Evolutionary conservation across 2,888 invertebrate genomes (phyloP).

Genomic region (Cerastis rubricosa): DNA sequence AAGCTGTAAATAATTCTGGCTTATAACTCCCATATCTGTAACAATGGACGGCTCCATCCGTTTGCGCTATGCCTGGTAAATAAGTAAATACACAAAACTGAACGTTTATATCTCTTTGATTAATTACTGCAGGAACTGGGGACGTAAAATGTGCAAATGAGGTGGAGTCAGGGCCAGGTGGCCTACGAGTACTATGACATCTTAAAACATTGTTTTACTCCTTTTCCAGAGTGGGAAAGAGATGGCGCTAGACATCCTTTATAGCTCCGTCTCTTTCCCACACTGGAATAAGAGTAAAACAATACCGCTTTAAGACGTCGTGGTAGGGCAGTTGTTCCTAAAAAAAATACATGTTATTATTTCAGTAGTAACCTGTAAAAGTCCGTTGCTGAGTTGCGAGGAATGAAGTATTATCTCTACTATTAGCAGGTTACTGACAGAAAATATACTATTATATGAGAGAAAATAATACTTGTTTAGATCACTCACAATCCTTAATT

Average conservation of each 20-base stretch:
- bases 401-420: background rate
- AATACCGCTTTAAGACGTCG: too few relatives aligned
- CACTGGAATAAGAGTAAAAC: too few relatives aligned
- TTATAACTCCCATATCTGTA: conserved; percentile 24
- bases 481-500: background rate
- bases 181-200: too few relatives aligned
- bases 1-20: conserved; percentile 51
- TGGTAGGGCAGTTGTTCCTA: too few relatives aligned
- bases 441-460: too few relatives aligned
- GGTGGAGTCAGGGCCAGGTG: too few relatives aligned
- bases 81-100: conserved; percentile 36
- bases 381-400: background rate
- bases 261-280: too few relatives aligned
- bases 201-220: too few relatives aligned
- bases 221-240: too few relatives aligned
- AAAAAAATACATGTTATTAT: background rate
- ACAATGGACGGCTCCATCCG: conserved; percentile 37
- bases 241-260: too few relatives aligned
- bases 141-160: background rate
- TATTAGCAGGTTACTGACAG: background rate
- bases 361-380: background rate
- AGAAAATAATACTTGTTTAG: background rate
- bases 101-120: conserved; percentile 39
- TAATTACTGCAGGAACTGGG: conserved; percentile 41
- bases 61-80: conserved; percentile 32